These are phyloP conservation scores for Semicossyphus pulcher DNA, from an alignment of 2,113 vertebrate species.

Conservation along the genomic window DNA sequence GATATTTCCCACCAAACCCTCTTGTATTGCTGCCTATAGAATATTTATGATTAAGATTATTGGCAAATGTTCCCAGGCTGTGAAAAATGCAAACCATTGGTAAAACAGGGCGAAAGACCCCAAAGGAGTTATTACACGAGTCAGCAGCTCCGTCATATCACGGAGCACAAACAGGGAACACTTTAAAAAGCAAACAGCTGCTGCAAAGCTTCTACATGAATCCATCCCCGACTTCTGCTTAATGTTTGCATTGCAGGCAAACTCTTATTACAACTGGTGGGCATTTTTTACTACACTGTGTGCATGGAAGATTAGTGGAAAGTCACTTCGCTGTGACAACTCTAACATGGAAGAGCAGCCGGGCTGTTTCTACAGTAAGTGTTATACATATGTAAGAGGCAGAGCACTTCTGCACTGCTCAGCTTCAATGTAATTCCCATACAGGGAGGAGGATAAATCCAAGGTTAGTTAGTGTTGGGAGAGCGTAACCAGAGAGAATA, in stretches of 20 bases:
- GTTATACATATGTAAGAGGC: slow-evolving; percentile 4
- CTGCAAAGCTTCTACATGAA: slow-evolving; percentile 46
- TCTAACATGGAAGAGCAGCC: not conserved
- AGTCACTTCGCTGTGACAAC: slow-evolving; percentile 4
- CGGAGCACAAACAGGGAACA: slow-evolving; percentile 58
- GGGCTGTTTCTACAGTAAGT: not conserved
- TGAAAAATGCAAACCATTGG: slow-evolving; percentile 67
- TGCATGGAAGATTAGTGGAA: slow-evolving; percentile 26
- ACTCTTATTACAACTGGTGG: slow-evolving; percentile 10
- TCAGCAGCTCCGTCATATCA: slow-evolving; percentile 65
- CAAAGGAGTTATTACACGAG: slow-evolving; percentile 72
- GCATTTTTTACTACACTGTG: not conserved
- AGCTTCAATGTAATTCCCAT: not conserved
- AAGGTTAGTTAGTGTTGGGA: not conserved
- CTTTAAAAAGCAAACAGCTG: slow-evolving; percentile 64
- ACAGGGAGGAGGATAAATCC: not conserved
- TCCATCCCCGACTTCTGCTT: slow-evolving; percentile 10
- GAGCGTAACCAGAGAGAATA: not conserved
- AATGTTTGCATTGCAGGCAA: slow-evolving; percentile 49
- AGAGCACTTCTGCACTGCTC: not conserved
- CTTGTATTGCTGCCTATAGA: slow-evolving; percentile 35
- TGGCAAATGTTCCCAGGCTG: slow-evolving; percentile 56
- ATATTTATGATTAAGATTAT: slow-evolving; percentile 69
- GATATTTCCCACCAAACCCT: slow-evolving; percentile 21
- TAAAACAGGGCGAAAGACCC: slow-evolving; percentile 58